phyloP scores from a whole-genome alignment of 1,140 invertebrate genomes.

The Ericerus pela region DNA sequence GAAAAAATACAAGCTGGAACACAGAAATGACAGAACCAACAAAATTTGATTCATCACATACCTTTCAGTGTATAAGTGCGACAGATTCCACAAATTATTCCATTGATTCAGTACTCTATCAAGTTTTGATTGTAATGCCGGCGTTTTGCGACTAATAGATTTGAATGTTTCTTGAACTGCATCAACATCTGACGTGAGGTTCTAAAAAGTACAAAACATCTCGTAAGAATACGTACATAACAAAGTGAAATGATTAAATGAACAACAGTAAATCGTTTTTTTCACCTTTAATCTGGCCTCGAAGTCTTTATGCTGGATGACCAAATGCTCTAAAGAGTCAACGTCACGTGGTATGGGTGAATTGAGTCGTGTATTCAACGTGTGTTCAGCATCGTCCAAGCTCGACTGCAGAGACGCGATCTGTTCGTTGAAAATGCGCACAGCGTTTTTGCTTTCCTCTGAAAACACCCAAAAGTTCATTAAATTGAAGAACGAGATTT shows the following conservation, averaged over 20 bases:
- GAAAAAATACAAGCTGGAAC: too few relatives aligned
- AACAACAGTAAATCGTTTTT: constrained; percentile 1
- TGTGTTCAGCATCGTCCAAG: constrained; percentile 70
- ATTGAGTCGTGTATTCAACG: constrained; percentile 60
- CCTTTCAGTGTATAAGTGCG: constrained; percentile 72
- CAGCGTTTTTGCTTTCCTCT: constrained; percentile 78
- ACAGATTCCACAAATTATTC: constrained; percentile 76
- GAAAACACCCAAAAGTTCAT: constrained; percentile 23
- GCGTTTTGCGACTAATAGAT: constrained; percentile 68
- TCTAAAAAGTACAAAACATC: constrained; percentile 28
- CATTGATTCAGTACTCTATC: constrained; percentile 78
- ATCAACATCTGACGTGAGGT: constrained; percentile 63
- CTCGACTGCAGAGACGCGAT: constrained; percentile 60
- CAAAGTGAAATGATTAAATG: background rate
- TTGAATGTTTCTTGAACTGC: constrained; percentile 67
- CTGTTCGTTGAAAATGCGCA: constrained; percentile 70
- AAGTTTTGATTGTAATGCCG: constrained; percentile 73
- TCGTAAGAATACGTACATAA: background rate
- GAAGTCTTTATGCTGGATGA: constrained; percentile 79
- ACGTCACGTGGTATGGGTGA: constrained; percentile 69
- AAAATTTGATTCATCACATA: constrained; percentile 25
- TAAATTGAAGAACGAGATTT: background rate
- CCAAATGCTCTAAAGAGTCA: constrained; percentile 67
- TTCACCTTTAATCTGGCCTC: constrained; percentile 45
- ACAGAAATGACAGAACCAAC: background rate